Percentiles rank a stretch among this genome's conserved stretches.
Evolutionary conservation across 2,797 vertebrate species (phyloP).

Genomic region (Emys orbicularis): DNA sequence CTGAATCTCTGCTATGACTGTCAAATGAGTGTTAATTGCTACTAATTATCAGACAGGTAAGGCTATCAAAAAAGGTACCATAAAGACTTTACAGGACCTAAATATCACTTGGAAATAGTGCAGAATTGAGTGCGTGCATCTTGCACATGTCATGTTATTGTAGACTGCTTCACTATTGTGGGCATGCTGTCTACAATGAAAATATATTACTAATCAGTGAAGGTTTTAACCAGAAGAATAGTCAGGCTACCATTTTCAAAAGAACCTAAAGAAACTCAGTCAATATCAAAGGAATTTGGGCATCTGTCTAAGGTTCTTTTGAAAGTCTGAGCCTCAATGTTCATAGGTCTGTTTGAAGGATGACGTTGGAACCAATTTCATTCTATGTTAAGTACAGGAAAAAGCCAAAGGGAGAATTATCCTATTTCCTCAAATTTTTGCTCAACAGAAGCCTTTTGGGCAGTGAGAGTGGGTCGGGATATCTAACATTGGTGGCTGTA

Average conservation of each 20-base stretch:
- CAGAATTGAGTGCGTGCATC: not conserved
- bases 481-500: not conserved
- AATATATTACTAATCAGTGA: not conserved
- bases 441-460: not conserved
- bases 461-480: not conserved
- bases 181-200: not conserved
- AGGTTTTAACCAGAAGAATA: not conserved
- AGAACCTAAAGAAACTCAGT: not conserved
- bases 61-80: not conserved
- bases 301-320: not conserved
- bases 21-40: not conserved
- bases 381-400: not conserved
- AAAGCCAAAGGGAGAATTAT: not conserved
- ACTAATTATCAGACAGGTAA: not conserved
- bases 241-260: not conserved
- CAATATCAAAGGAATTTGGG: not conserved
- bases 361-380: not conserved
- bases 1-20: not conserved
- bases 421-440: not conserved
- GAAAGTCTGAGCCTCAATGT: not conserved
- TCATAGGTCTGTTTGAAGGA: not conserved
- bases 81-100: not conserved
- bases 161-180: not conserved
- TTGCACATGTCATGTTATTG: not conserved
- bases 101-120: not conserved